Percentiles rank a stretch among this genome's conserved stretches.
These are phyloP conservation scores for Xyliphius kryptos DNA, from an alignment of 2,113 vertebrate species.

Conservation along the genomic window DNA sequence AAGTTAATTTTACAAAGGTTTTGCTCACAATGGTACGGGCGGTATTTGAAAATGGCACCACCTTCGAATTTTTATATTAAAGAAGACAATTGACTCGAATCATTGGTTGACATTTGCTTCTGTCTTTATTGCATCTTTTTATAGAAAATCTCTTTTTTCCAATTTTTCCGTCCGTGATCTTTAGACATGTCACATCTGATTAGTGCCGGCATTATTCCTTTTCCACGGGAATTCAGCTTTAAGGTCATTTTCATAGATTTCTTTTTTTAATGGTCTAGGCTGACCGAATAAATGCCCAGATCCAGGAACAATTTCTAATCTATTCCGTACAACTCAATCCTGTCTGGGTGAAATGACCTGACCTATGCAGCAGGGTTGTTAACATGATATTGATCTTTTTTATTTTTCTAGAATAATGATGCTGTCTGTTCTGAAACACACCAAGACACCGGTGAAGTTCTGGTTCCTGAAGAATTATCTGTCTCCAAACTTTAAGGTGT, in stretches of 20 bases:
- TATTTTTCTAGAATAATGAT: conserved; percentile 88
- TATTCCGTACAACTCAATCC: no score
- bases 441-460: conserved; percentile 94
- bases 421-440: conserved; percentile 94
- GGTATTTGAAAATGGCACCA: conserved; percentile 20
- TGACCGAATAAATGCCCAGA: no score
- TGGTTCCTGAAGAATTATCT: conserved; percentile 99
- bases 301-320: no score
- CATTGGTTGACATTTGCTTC: conserved; percentile 29
- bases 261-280: no score
- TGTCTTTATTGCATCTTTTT: no score
- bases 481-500: conserved; percentile 95
- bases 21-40: no score
- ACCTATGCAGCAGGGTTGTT: no score
- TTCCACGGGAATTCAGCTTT: conserved; percentile 20
- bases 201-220: conserved; percentile 19
- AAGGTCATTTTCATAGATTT: conserved; percentile 42
- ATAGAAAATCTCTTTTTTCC: no score
- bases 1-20: no score
- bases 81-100: background rate
- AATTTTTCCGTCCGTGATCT: conserved; percentile 29
- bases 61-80: conserved; percentile 16
- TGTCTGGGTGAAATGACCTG: no score
- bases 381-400: background rate
- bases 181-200: conserved; percentile 24